phyloP scores from a whole-genome alignment of 2,797 vertebrate genomes.

The Esox masquinongy region DNA sequence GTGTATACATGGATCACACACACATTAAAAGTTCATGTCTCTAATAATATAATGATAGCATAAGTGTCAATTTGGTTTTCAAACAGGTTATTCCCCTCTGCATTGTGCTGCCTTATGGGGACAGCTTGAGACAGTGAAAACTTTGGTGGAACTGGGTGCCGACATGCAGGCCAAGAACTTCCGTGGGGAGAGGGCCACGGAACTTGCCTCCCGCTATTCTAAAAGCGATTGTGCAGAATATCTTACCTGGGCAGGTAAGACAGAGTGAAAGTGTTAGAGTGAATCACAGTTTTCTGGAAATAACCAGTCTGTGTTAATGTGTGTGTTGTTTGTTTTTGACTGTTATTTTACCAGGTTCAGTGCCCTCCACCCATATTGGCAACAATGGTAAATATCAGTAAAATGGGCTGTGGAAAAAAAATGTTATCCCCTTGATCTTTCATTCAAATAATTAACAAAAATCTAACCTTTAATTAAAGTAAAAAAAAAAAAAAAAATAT shows the following conservation, averaged over 20 bases:
- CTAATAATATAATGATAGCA: not conserved
- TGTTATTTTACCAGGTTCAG: not conserved
- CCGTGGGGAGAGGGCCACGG: constrained; percentile 69
- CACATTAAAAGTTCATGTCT: not conserved
- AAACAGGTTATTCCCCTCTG: constrained; percentile 76
- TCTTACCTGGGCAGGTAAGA: not conserved
- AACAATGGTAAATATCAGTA: too few relatives aligned
- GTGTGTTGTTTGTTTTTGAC: not conserved
- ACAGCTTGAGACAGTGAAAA: constrained; percentile 75
- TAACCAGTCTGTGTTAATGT: not conserved
- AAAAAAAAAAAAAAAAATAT: too few relatives aligned
- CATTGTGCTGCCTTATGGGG: constrained; percentile 83
- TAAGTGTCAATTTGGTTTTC: not conserved
- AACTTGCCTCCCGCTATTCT: constrained; percentile 73
- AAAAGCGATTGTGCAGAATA: constrained; percentile 67
- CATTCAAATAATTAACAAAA: too few relatives aligned
- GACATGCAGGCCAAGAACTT: constrained; percentile 70
- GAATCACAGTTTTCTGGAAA: not conserved
- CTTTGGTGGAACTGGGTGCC: constrained; percentile 73
- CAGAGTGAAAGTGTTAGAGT: not conserved
- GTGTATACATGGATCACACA: not conserved
- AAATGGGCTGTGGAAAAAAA: too few relatives aligned
- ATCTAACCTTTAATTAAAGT: too few relatives aligned
- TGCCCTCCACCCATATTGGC: too few relatives aligned
- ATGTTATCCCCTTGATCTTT: too few relatives aligned